Evolutionary conservation across 2,113 vertebrate genomes (phyloP).

Genomic region (Phaethornis superciliosus): DNA sequence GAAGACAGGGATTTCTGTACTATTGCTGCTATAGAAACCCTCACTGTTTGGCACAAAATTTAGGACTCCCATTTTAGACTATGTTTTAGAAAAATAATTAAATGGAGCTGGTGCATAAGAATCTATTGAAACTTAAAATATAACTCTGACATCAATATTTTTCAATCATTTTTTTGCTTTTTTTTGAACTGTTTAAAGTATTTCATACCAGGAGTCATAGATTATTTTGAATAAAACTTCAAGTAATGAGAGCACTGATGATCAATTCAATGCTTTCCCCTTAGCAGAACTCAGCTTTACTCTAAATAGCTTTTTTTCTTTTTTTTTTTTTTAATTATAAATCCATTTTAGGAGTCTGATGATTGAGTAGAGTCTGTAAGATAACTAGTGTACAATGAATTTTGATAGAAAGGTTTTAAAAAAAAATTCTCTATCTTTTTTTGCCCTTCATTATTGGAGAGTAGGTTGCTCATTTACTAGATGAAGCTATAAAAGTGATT

Average conservation of each 20-base stretch:
- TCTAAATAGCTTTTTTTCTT: background rate
- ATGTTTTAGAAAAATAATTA: background rate
- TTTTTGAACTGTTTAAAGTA: background rate
- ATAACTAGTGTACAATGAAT: background rate
- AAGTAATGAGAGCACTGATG: background rate
- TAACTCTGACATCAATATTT: background rate
- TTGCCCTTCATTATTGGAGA: background rate
- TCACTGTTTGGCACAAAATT: background rate
- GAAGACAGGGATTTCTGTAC: background rate
- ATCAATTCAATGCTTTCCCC: background rate
- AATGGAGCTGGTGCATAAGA: background rate
- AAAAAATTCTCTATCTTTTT: background rate
- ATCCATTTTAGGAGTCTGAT: slow-evolving; percentile 8
- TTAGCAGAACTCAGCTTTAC: slow-evolving; percentile 15
- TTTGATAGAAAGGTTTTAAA: background rate
- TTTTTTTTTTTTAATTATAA: background rate
- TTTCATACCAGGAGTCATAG: background rate
- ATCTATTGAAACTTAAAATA: background rate
- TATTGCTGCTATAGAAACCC: background rate
- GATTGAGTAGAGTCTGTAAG: background rate
- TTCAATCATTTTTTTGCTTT: background rate
- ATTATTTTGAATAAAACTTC: slow-evolving; percentile 12
- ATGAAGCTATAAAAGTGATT: slow-evolving; percentile 4
- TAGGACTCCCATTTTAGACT: background rate
- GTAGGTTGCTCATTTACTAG: slow-evolving; percentile 8